Percentiles rank a stretch among this genome's conserved stretches.
Evolutionary conservation across 2,888 invertebrate genomes (phyloP).

Genomic region (Chloroclystis v-ata): DNA sequence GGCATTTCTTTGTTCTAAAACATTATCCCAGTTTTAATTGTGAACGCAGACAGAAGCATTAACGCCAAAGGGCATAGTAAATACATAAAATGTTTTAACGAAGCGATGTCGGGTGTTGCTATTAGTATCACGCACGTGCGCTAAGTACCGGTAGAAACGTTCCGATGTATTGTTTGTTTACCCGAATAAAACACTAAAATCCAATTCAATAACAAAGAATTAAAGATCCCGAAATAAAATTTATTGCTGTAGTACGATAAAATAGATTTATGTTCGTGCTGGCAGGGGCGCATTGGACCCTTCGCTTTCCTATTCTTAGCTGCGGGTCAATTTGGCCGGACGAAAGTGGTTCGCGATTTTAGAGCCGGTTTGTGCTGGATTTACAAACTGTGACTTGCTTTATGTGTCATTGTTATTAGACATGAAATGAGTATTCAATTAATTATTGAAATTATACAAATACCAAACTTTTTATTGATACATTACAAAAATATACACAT

Average conservation of each 20-base stretch:
- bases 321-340: background rate
- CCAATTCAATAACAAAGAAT: conserved; percentile 79
- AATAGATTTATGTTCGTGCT: conserved; percentile 75
- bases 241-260: conserved; percentile 76
- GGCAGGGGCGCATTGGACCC: conserved; percentile 34
- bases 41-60: conserved; percentile 69
- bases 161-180: conserved; percentile 76
- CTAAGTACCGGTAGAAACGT: conserved; percentile 67
- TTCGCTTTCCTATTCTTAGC: conserved; percentile 17
- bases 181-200: conserved; percentile 78
- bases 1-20: conserved; percentile 73
- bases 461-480: too few relatives aligned
- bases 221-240: conserved; percentile 79
- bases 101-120: conserved; percentile 55
- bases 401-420: too few relatives aligned
- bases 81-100: conserved; percentile 72
- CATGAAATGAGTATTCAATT: too few relatives aligned
- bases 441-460: too few relatives aligned
- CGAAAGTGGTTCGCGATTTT: background rate
- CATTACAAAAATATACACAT: too few relatives aligned
- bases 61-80: conserved; percentile 39
- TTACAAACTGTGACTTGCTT: too few relatives aligned
- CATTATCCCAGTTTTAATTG: conserved; percentile 73
- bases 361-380: background rate
- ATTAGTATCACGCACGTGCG: conserved; percentile 68